Evolutionary conservation across 2,797 vertebrate species (phyloP).

Genomic region (Phataginus tetradactyla): DNA sequence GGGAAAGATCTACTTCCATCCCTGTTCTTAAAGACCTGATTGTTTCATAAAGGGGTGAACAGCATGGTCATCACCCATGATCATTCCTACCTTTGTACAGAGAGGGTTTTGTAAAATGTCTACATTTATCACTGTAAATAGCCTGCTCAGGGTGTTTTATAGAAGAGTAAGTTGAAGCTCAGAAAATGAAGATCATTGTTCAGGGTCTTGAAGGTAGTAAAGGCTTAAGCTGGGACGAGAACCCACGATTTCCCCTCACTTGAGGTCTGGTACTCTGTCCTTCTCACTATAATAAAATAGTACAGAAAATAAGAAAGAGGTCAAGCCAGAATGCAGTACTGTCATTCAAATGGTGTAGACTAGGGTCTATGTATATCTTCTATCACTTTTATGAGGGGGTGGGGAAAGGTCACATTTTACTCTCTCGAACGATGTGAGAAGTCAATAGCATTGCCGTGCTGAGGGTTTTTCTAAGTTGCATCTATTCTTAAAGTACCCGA

Average conservation of each 20-base stretch:
- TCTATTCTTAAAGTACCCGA: background rate
- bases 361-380: background rate
- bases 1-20: background rate
- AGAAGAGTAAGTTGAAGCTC: background rate
- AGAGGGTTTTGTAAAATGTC: background rate
- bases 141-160: background rate
- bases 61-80: background rate
- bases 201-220: background rate
- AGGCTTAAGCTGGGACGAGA: background rate
- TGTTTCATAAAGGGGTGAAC: background rate
- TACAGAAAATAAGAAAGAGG: background rate
- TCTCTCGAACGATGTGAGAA: background rate
- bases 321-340: background rate
- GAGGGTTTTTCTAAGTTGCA: constrained; percentile 2
- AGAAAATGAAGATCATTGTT: constrained; percentile 8
- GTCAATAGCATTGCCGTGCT: background rate
- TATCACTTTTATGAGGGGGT: background rate
- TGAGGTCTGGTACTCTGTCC: background rate
- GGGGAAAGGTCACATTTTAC: background rate
- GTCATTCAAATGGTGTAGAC: background rate
- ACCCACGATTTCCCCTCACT: background rate
- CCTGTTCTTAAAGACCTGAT: background rate
- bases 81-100: background rate
- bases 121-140: background rate
- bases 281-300: background rate